phyloP scores from a whole-genome alignment of 2,888 invertebrate genomes.

The Spisula subtruncata region DNA sequence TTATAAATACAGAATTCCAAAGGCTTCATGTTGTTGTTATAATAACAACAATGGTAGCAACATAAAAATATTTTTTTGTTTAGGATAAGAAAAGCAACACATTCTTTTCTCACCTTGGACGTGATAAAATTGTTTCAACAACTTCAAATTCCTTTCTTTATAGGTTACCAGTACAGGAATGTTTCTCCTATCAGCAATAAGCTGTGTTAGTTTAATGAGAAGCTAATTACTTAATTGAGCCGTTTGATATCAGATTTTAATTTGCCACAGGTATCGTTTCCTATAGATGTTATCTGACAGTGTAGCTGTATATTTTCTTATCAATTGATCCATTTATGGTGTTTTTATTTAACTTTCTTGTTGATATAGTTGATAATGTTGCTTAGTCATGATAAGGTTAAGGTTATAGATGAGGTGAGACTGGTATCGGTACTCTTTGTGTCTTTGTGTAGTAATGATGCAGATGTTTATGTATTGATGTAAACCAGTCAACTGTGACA shows the following conservation, averaged over 20 bases:
- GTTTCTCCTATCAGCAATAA: not conserved
- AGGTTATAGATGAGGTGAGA: not conserved
- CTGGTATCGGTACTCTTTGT: slow-evolving; percentile 30
- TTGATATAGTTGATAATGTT: not conserved
- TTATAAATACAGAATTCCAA: too few species aligned
- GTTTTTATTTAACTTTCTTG: not conserved
- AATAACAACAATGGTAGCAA: too few species aligned
- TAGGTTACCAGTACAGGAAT: not conserved
- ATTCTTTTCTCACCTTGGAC: slow-evolving; percentile 8
- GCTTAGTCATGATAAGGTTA: slow-evolving; percentile 8
- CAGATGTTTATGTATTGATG: slow-evolving; percentile 39
- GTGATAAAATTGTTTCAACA: not conserved
- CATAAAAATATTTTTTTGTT: not conserved
- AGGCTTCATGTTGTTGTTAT: too few species aligned
- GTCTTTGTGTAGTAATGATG: slow-evolving; percentile 40
- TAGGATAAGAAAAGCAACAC: not conserved
- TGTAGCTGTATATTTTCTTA: not conserved
- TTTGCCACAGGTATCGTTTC: not conserved
- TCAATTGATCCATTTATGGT: slow-evolving; percentile 15
- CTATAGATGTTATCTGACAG: not conserved
- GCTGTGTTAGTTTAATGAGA: not conserved
- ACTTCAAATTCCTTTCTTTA: slow-evolving; percentile 3
- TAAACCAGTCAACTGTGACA: slow-evolving; percentile 39
- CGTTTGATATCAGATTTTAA: not conserved
- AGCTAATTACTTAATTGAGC: not conserved